Evolutionary conservation across 2,797 vertebrate species (phyloP), one percentile per base, ranked within the genome.

Genomic region (Anableps anableps): DNA sequence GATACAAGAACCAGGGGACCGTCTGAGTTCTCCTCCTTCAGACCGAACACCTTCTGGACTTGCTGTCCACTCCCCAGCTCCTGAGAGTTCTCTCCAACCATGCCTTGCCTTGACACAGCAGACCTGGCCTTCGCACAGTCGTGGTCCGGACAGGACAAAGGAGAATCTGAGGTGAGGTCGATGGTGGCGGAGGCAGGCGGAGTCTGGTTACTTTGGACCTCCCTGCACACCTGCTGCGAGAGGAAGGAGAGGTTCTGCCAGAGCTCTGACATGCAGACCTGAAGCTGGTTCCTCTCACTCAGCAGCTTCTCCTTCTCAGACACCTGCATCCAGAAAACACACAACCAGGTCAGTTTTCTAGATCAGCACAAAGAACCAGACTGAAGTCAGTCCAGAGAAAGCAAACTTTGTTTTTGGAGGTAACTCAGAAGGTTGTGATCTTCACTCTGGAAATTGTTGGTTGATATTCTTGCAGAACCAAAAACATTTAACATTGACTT

Each of bases 211-310:
- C 77, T 80, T 93, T 97, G 97, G 86, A 97, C 97, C 83, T 99
- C 97, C 83, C 96, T 92, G 78, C 97, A 98, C 68, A 99, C 97
- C 93, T 98, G 97, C 94, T 98, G 97, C 80, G 97, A 99, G 80
- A 99, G 97, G 92, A 97, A 98, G 1, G 98, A 98, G 89, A 99
- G 97, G 92, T 98, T 98, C 95, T 98, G 97, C 94, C 97, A 93
- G 80, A 99, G 96, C 90, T 99, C 97, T 4, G 97, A 97, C 98
- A 99, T 99, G 85, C 97, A 97, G 0, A 96, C 96, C 91, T 99
- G 98, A 93, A 99, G 95, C 83, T 98, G 97, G 86, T 98, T 98
- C 84, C 98, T 96, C 93, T 99, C 98, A 0, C 97, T 97, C 85
- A 99, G 95, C 86, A 99, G 95, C 86, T 98, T 98, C 89, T 99